These are phyloP conservation scores for Sympetrum striolatum DNA, from an alignment of 2,888 invertebrate species.

Conservation along the genomic window DNA sequence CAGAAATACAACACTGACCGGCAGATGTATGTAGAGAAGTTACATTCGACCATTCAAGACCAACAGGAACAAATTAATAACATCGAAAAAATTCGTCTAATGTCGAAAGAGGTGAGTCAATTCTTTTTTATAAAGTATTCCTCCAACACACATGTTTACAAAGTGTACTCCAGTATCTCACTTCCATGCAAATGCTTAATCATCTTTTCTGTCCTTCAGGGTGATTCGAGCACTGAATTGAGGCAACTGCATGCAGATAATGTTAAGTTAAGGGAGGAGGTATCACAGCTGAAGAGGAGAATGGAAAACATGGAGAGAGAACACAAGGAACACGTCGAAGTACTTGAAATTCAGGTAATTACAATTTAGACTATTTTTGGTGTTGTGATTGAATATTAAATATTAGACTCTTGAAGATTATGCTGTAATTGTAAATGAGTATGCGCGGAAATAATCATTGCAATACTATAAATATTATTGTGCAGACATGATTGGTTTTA, in stretches of 20 bases:
- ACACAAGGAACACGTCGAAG: conserved; percentile 51
- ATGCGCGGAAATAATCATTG: too few relatives aligned
- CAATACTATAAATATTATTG: too few relatives aligned
- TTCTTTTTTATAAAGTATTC: conserved; percentile 37
- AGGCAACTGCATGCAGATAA: conserved; percentile 44
- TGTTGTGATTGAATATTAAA: too few relatives aligned
- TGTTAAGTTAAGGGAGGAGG: conserved; percentile 45
- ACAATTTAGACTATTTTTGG: background rate
- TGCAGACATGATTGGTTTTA: too few relatives aligned
- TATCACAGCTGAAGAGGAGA: conserved; percentile 24
- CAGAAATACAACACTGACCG: conserved; percentile 55
- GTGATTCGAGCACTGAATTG: background rate
- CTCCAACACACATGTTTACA: background rate
- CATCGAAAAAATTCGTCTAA: conserved; percentile 46
- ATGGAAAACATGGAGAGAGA: conserved; percentile 46
- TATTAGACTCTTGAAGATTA: too few relatives aligned
- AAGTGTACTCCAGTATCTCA: background rate
- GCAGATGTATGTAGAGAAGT: conserved; percentile 54
- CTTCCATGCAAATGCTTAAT: background rate
- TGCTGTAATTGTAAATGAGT: too few relatives aligned
- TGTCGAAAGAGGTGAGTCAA: conserved; percentile 30
- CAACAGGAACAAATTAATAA: conserved; percentile 54
- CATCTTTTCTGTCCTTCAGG: background rate
- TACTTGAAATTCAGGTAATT: conserved; percentile 51
- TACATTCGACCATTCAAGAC: conserved; percentile 55